These are phyloP conservation scores for Mamestra brassicae DNA, from an alignment of 2,888 invertebrate genomes.

Conservation along the genomic window DNA sequence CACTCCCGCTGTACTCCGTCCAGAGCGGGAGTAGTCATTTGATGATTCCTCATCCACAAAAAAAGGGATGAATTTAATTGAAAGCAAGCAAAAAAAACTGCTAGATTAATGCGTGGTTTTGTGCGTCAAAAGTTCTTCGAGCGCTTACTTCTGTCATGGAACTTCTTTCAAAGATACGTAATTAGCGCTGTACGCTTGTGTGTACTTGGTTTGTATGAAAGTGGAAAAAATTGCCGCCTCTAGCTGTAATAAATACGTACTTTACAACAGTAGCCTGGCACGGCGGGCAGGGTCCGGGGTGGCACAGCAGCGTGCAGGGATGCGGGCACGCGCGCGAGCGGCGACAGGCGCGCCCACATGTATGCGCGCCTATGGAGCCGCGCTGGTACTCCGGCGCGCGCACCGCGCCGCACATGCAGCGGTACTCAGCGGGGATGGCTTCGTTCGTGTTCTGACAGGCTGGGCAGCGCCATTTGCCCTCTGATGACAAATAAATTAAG, in stretches of 20 bases:
- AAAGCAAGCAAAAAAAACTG: neutral
- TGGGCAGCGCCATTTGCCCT: slow-evolving; percentile 98
- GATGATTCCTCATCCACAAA: no score
- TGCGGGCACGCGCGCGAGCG: slow-evolving; percentile 91
- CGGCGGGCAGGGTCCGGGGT: slow-evolving; percentile 98
- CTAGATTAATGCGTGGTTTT: neutral
- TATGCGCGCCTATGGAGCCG: slow-evolving; percentile 94
- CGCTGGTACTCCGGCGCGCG: slow-evolving; percentile 94
- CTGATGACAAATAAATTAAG: slow-evolving; percentile 71
- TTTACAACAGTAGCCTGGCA: slow-evolving; percentile 94
- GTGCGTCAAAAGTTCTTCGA: neutral
- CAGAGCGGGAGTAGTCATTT: no score
- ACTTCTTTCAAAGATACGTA: neutral
- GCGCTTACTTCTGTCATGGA: neutral
- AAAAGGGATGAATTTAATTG: no score
- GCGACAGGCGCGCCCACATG: slow-evolving; percentile 97
- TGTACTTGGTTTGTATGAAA: no score
- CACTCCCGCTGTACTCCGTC: no score
- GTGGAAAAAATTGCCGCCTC: no score
- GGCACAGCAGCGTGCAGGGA: slow-evolving; percentile 95
- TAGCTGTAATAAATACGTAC: slow-evolving; percentile 69
- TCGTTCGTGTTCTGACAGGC: slow-evolving; percentile 97
- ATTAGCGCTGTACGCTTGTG: no score
- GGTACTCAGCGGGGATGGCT: slow-evolving; percentile 94
- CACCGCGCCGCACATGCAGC: slow-evolving; percentile 97